Evolutionary conservation across 2,888 invertebrate species (phyloP), one percentile per base, ranked within the genome.

Genomic region (Ditula angustiorana): DNA sequence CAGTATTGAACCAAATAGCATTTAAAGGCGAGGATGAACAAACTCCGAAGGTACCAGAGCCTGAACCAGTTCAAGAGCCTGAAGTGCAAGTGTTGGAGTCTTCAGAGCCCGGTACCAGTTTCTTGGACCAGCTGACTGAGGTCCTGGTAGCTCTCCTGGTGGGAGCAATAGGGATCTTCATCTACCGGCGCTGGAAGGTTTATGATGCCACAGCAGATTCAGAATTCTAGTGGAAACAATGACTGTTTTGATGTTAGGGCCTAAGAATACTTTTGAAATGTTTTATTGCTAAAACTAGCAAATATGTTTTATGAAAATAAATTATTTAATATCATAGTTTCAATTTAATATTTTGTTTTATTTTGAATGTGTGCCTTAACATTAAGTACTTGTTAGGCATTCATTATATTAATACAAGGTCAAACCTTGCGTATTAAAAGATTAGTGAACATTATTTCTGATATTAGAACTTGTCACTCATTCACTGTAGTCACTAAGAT

Each of bases 11-110:
- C 66, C 93, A 93, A 75, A 93, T 93, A 75, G 92, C 93, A 69
- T 90, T 93, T 66, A 93, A 93, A 82, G 92, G 87, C 21, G 93
- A 93, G 72, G 92, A 92, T 44, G 91, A 90, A 56, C 88, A 90
- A 66, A 72, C 83, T 52, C 74, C 84, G 3, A 90, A 87, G 67
- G 82, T 83, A 7, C 74, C 82, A 1, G 68, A 66, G 26, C 86
- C 85, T 62, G 91, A 90, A 62, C 81, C 84, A 16, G 74, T 76
- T 1, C 81, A 72, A 68, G 90, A 90, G 68, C 74, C 76, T 1
- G 87, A 87, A 55, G 75, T 83, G 24, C 87, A 83, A 53, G 79
- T 84, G 19, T 69, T 91, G 68, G 90, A 90, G 66, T 91, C 91
- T 8, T 75, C 87, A 4, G 91, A 90, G 66, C 71, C 85, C 1